These are phyloP conservation scores for Fringilla coelebs DNA, from an alignment of 2,797 vertebrate species.

Conservation along the genomic window DNA sequence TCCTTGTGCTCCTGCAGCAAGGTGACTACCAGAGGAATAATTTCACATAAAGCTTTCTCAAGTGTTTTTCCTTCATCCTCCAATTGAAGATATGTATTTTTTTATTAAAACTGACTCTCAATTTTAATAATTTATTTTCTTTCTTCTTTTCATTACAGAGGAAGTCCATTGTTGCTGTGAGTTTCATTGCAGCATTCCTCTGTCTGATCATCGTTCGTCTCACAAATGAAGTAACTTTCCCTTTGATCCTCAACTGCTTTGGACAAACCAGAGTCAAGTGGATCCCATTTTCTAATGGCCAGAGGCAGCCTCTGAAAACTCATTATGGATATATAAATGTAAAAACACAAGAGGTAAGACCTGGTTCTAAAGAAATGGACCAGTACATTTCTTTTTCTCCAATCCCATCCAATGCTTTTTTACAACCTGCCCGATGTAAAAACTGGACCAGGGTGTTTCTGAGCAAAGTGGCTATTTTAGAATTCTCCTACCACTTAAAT, in stretches of 20 bases:
- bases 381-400: neutral
- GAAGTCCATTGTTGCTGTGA: slow-evolving; percentile 85
- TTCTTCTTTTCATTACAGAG: slow-evolving; percentile 76
- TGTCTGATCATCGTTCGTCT: slow-evolving; percentile 86
- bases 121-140: neutral
- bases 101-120: neutral
- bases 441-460: neutral
- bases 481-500: neutral
- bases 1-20: neutral
- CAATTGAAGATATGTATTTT: neutral
- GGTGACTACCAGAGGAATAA: neutral
- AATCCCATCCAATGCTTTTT: neutral
- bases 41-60: neutral
- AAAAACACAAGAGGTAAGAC: slow-evolving; percentile 90
- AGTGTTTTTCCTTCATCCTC: neutral
- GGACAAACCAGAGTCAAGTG: slow-evolving; percentile 81
- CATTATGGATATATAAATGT: slow-evolving; percentile 91
- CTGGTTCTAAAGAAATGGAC: neutral
- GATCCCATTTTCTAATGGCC: slow-evolving; percentile 83
- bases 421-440: neutral
- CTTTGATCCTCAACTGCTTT: slow-evolving; percentile 87
- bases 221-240: slow-evolving; percentile 83
- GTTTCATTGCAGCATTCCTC: slow-evolving; percentile 85
- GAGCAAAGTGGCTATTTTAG: neutral
- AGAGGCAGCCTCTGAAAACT: slow-evolving; percentile 81